A percentile compares a stretch with the other conserved stretches of the same genome.
phyloP scores from a whole-genome alignment of 2,797 vertebrate species.

The Parambassis ranga region DNA sequence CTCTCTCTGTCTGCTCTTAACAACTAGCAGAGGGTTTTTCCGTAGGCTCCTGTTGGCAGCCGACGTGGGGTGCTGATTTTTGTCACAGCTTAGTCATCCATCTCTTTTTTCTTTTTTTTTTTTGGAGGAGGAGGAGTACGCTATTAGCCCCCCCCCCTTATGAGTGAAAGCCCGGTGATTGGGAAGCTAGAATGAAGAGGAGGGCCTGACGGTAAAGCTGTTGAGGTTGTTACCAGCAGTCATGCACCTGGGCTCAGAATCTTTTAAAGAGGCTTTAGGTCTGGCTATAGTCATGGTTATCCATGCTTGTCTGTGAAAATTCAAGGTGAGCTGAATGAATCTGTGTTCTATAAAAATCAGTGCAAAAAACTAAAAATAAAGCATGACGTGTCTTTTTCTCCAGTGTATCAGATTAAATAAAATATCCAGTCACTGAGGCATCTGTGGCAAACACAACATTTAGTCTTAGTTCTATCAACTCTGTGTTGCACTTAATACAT shows the following conservation, averaged over 20 bases:
- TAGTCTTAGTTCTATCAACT: not conserved
- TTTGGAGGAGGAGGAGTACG: not conserved
- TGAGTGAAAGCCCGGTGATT: slow-evolving; percentile 69
- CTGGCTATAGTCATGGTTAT: slow-evolving; percentile 15
- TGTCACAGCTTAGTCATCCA: slow-evolving; percentile 37
- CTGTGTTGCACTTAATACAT: not conserved
- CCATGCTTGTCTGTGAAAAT: no score
- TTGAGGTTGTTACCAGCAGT: slow-evolving; percentile 53
- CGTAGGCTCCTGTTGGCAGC: slow-evolving; percentile 13
- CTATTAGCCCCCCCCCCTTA: slow-evolving; percentile 41
- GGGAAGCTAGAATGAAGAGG: slow-evolving; percentile 50
- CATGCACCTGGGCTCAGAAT: slow-evolving; percentile 45
- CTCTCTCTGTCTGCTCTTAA: slow-evolving; percentile 38
- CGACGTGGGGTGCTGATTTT: slow-evolving; percentile 28
- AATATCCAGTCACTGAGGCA: not conserved
- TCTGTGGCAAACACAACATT: not conserved
- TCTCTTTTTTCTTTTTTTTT: not conserved
- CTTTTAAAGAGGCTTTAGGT: slow-evolving; percentile 6
- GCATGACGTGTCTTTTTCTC: not conserved
- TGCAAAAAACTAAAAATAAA: not conserved
- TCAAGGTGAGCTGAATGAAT: not conserved
- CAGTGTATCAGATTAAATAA: not conserved
- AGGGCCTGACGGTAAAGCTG: slow-evolving; percentile 32
- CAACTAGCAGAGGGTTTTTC: slow-evolving; percentile 18
- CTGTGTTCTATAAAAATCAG: no score